These are phyloP conservation scores for Coremacera marginata DNA, from an alignment of 2,888 invertebrate genomes.

Conservation along the genomic window DNA sequence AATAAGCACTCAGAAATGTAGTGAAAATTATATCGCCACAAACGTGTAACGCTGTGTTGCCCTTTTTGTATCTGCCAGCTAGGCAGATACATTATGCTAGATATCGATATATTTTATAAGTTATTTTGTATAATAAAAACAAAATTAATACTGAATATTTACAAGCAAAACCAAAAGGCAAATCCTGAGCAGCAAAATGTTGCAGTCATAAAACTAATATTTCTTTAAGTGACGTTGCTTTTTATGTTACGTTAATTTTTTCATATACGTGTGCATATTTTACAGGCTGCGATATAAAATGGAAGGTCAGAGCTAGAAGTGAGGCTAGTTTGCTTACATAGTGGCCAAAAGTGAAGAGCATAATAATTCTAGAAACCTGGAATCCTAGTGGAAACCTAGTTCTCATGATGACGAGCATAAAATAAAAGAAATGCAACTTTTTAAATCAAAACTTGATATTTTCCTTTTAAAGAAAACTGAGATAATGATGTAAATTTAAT, in stretches of 20 bases:
- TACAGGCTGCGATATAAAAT: too few species aligned
- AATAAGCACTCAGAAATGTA: neutral
- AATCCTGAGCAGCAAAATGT: slow-evolving; percentile 5
- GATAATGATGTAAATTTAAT: too few species aligned
- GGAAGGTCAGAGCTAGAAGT: too few species aligned
- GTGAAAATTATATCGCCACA: slow-evolving; percentile 10
- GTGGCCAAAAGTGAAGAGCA: too few species aligned
- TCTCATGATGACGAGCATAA: too few species aligned
- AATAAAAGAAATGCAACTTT: too few species aligned
- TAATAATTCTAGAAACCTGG: too few species aligned
- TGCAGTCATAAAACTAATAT: slow-evolving; percentile 19
- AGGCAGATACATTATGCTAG: neutral
- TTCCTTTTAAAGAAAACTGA: too few species aligned
- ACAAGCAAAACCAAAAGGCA: neutral
- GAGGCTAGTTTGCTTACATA: too few species aligned
- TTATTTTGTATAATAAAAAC: slow-evolving; percentile 20
- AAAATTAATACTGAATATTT: neutral
- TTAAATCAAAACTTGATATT: too few species aligned
- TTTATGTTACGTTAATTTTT: neutral
- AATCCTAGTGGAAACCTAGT: too few species aligned
- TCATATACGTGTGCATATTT: too few species aligned
- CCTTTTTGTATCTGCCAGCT: neutral
- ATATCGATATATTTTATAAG: slow-evolving; percentile 17
- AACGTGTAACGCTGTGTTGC: neutral
- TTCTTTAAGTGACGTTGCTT: slow-evolving; percentile 12